Conservation (phyloP, 2,113 vertebrate species). For the Zapornia atra region DNA sequence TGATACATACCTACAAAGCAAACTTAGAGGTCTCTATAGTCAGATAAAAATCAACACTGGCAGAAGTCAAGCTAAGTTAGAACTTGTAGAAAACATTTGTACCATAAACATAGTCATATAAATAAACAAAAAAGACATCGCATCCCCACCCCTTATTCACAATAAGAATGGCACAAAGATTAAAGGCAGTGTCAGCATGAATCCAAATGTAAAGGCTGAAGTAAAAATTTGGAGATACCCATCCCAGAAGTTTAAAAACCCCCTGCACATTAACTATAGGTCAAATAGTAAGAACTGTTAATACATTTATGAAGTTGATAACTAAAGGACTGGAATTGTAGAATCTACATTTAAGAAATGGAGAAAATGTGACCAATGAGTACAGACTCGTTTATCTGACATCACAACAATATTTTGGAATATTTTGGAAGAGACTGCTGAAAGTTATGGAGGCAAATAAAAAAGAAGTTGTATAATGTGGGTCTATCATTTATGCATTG, state of each 20-base stretch:
- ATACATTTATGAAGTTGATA: background rate
- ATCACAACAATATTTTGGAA: background rate
- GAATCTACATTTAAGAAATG: background rate
- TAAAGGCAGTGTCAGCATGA: background rate
- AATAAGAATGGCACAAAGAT: background rate
- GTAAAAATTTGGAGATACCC: background rate
- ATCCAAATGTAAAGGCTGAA: background rate
- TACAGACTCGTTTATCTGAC: background rate
- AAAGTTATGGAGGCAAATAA: background rate
- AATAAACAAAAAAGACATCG: background rate
- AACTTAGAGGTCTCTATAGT: background rate
- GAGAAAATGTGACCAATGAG: background rate
- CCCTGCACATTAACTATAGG: background rate
- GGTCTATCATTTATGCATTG: background rate
- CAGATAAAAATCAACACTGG: background rate
- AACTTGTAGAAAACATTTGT: background rate
- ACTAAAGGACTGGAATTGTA: background rate
- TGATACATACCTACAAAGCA: accelerated
- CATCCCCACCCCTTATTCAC: accelerated
- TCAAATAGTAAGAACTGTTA: background rate
- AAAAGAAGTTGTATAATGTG: background rate
- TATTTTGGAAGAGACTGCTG: background rate
- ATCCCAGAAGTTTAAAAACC: background rate
- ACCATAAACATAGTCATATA: background rate
- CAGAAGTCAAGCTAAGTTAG: background rate